Base-by-base conservation (phyloP, 2,888 invertebrate genomes). In the Troides helena region DNA sequence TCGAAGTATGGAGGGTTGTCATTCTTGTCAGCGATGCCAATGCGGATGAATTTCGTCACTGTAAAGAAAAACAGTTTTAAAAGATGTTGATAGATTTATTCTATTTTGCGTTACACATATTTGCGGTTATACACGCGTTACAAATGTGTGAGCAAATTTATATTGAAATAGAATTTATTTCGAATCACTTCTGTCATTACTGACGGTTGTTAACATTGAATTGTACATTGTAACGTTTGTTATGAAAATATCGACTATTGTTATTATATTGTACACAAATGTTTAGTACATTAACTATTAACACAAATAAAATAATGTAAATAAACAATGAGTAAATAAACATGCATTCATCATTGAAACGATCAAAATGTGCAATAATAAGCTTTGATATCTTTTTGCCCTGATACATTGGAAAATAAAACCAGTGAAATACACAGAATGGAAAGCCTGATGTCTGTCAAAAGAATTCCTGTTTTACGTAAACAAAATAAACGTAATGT, bases 1-100 rank as follows among this genome's bases (percentile, higher is more conserved):
- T 98, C 98, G 94, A 99, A 99, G 93, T 98, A 98, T 75, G 99
- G 99, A 74, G 98, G 98, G 94, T 99, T 99, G 95, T 99, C 99
- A 95, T 99, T 99, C 94, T 98, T 99, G 94, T 99, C 99, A 80
- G 98, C 98, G 86, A 99, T 98, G 82, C 98, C 98, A 93, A 99
- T 98, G 80, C 98, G 98, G 93, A 99, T 98, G 94, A 98, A 98
- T 94, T 98, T 98, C 78, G 98, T 98, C 92, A 98, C 98, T 98
- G 95, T n/a, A 95, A 95, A 95, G 8, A 56, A n/a, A 30, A 17
- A 21, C 30, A 36, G n/a, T 3, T 0, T n/a, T 53, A n/a, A 53
- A n/a, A 7, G 18, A 53, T 64, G 25, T 23, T 23, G 18, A 46
- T 23, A 62, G 18, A 53, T 8, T n/a, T 23, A 21, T n/a, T 14